A percentile compares a stretch with the other conserved stretches of the same genome.
Conservation (phyloP, 92 coral and sea anemone genomes). For the Palythoa caribaeorum region DNA sequence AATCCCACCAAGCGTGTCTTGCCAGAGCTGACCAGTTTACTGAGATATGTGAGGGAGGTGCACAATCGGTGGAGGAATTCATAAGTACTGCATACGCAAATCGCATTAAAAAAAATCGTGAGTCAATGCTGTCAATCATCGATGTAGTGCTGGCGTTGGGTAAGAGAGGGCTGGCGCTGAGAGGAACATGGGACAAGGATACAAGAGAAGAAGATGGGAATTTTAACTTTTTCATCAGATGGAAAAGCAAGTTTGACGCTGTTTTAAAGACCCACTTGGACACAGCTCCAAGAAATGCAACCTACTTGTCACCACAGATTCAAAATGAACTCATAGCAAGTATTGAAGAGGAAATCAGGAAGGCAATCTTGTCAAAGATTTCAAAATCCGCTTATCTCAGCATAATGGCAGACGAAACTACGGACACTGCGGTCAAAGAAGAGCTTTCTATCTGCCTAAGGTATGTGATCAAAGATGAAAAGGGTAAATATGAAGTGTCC, state of each 20-base stretch:
- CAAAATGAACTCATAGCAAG: slow-evolving; percentile 53
- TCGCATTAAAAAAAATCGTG: slow-evolving; percentile 50
- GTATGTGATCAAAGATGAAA: slow-evolving; percentile 47
- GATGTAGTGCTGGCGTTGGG: slow-evolving; percentile 49
- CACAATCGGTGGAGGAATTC: slow-evolving; percentile 44
- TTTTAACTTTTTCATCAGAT: slow-evolving; percentile 45
- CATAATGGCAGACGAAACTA: slow-evolving; percentile 62
- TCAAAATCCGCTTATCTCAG: slow-evolving; percentile 49
- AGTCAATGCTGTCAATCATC: slow-evolving; percentile 47
- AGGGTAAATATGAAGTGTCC: slow-evolving; percentile 50
- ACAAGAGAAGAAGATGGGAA: slow-evolving; percentile 51
- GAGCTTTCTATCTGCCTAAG: slow-evolving; percentile 62
- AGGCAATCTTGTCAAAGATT: slow-evolving; percentile 37
- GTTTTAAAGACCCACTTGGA: slow-evolving; percentile 59
- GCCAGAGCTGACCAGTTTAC: slow-evolving; percentile 45
- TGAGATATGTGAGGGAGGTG: slow-evolving; percentile 43
- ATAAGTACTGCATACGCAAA: slow-evolving; percentile 43
- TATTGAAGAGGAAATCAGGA: slow-evolving; percentile 48
- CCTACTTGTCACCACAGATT: slow-evolving; percentile 48
- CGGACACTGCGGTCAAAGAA: slow-evolving; percentile 50
- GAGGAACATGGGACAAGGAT: slow-evolving; percentile 48
- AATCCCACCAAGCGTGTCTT: slow-evolving; percentile 42
- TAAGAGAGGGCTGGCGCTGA: slow-evolving; percentile 47
- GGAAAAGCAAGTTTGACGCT: slow-evolving; percentile 51
- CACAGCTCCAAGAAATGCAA: slow-evolving; percentile 59